Percentiles rank a stretch among this genome's conserved stretches.
Evolutionary conservation across 2,797 vertebrate genomes (phyloP).

Genomic region (Mormyrus proboscirostris): DNA sequence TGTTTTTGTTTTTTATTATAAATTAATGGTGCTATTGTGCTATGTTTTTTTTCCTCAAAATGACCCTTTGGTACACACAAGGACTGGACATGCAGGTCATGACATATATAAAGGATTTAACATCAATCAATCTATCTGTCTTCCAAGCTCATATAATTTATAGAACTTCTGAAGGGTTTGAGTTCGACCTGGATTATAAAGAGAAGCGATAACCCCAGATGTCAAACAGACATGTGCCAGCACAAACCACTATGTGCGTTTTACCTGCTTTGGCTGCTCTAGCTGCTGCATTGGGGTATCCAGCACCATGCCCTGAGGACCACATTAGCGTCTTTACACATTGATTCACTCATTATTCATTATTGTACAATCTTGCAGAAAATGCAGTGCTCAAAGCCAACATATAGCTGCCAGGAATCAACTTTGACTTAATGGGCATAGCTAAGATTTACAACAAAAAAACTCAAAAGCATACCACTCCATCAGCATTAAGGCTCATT

Average conservation of each 20-base stretch:
- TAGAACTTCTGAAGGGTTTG: background rate
- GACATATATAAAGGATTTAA: background rate
- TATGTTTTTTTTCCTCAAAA: no score
- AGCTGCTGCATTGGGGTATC: background rate
- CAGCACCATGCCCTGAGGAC: background rate
- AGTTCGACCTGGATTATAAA: background rate
- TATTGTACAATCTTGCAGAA: background rate
- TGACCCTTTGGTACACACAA: no score
- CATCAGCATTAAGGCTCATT: background rate
- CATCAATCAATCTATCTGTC: background rate
- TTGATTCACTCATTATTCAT: background rate
- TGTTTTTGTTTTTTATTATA: no score
- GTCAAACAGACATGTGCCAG: background rate
- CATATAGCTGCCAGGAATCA: background rate
- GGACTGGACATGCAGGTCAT: no score
- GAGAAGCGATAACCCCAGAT: background rate
- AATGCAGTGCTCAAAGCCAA: background rate
- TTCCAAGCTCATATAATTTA: background rate
- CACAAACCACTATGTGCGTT: background rate
- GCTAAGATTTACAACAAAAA: background rate
- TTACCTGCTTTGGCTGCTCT: slow-evolving; percentile 25
- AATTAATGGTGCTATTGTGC: no score
- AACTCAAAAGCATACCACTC: background rate
- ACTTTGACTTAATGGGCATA: background rate
- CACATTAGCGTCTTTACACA: background rate